Percentiles rank a stretch among this genome's conserved stretches.
Conservation (phyloP, 2,888 invertebrate species). For the Entomobrya proxima region DNA sequence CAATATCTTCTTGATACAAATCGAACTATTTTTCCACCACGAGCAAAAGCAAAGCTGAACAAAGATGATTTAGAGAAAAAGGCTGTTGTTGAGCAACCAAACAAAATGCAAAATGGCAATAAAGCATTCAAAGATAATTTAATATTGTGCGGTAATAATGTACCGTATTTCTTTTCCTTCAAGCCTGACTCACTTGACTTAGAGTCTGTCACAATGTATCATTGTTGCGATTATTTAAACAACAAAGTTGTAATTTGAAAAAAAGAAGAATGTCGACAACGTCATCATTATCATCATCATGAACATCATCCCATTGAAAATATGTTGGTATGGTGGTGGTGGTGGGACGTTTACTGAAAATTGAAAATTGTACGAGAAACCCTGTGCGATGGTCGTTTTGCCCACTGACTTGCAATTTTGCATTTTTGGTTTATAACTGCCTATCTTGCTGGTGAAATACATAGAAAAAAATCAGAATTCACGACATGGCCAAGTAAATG, state of each 20-base stretch:
- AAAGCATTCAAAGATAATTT: neutral
- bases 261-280: slow-evolving; percentile 6
- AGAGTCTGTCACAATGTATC: slow-evolving; percentile 38
- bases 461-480: neutral
- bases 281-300: neutral
- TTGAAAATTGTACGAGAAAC: slow-evolving; percentile 23
- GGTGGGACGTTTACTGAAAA: too few species aligned
- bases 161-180: slow-evolving; percentile 1
- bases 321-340: too few species aligned
- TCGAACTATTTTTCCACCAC: neutral
- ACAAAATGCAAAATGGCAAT: neutral
- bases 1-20: too few species aligned
- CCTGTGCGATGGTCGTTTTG: neutral
- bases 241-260: too few species aligned
- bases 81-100: neutral
- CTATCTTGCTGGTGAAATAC: neutral
- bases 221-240: slow-evolving; percentile 43
- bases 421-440: too few species aligned
- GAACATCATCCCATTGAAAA: neutral
- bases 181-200: slow-evolving; percentile 10
- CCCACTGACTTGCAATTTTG: neutral
- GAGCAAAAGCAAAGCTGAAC: neutral
- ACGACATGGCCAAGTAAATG: neutral
- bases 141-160: neutral
- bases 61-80: neutral